Evolutionary conservation across 30 jellyfish, hydroid and myxozoan species (phyloP).

Genomic region (Cassiopea xamachana): DNA sequence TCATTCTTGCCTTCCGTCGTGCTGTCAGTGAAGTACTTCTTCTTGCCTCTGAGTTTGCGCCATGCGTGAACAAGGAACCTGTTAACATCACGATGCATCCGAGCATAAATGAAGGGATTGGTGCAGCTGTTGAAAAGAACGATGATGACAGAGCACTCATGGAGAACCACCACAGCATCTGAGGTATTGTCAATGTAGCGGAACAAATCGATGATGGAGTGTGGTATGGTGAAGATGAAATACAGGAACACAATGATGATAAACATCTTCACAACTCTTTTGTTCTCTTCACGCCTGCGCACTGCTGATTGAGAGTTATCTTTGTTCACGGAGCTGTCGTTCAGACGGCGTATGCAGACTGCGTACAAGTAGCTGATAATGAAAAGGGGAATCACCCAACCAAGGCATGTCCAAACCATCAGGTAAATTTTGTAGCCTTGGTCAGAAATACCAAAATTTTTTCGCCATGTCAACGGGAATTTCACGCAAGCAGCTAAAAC

Average conservation of each 20-base stretch:
- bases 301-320: conserved; percentile 65
- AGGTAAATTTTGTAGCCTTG: conserved; percentile 67
- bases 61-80: conserved; percentile 38
- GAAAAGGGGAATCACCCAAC: conserved; percentile 70
- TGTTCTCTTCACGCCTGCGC: conserved; percentile 62
- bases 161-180: conserved; percentile 56
- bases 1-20: conserved; percentile 42
- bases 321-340: conserved; percentile 7
- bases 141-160: conserved; percentile 65
- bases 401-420: conserved; percentile 79
- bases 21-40: conserved; percentile 33
- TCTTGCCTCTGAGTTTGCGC: conserved; percentile 67
- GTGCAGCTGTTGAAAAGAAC: conserved; percentile 79
- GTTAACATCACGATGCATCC: conserved; percentile 74
- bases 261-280: conserved; percentile 62
- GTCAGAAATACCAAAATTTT: conserved; percentile 62
- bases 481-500: conserved; percentile 68
- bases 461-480: conserved; percentile 72
- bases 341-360: conserved; percentile 42
- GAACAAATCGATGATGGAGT: conserved; percentile 70
- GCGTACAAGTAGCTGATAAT: conserved; percentile 50
- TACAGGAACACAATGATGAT: conserved; percentile 48
- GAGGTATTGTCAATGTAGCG: conserved; percentile 73
- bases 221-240: conserved; percentile 75
- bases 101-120: conserved; percentile 71